These are phyloP conservation scores for Tenualosa thibaudeaui DNA, from an alignment of 2,797 vertebrate genomes.

Conservation along the genomic window DNA sequence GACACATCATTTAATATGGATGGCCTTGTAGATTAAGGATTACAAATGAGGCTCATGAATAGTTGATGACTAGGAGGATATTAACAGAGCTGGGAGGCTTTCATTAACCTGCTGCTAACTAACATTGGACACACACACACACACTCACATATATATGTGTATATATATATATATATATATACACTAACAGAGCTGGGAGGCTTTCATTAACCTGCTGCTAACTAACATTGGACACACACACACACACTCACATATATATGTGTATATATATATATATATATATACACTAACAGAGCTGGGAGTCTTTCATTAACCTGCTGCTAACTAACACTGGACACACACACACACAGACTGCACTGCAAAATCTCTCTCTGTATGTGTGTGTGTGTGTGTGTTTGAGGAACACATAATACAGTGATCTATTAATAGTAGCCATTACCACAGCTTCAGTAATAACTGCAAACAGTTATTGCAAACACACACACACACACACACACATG, in stretches of 20 bases:
- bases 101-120: conserved; percentile 44
- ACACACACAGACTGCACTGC: neutral
- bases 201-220: conserved; percentile 46
- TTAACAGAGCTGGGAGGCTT: conserved; percentile 46
- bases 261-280: too few species aligned
- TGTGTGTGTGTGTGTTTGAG: too few species aligned
- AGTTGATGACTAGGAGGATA: conserved; percentile 51
- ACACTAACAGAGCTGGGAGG: conserved; percentile 45
- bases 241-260: too few species aligned
- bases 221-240: neutral
- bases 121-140: neutral
- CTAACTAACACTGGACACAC: neutral
- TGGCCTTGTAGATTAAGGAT: conserved; percentile 53
- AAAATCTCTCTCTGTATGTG: too few species aligned
- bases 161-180: too few species aligned
- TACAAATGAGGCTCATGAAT: conserved; percentile 58
- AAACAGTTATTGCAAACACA: too few species aligned
- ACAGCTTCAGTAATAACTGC: too few species aligned
- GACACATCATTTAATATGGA: conserved; percentile 49
- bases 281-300: conserved; percentile 47
- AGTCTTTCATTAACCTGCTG: conserved; percentile 47
- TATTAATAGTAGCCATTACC: too few species aligned
- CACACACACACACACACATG: too few species aligned
- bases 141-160: too few species aligned
- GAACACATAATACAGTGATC: too few species aligned